phyloP scores from a whole-genome alignment of 2,113 vertebrate species.

The Pimephales promelas region DNA sequence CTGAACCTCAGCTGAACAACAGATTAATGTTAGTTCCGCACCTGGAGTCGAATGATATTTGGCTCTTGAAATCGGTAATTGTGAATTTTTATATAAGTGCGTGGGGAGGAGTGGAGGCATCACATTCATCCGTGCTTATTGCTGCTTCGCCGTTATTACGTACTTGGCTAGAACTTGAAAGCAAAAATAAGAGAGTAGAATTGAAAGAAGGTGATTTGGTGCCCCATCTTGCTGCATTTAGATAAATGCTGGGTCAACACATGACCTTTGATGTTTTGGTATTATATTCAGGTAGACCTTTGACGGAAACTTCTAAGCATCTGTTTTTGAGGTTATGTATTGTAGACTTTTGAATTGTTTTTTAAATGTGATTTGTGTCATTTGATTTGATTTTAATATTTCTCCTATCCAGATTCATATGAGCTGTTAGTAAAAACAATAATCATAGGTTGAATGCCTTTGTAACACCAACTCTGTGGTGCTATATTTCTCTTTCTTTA shows the following conservation, averaged over 20 bases:
- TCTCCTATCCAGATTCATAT: background rate
- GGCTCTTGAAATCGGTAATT: background rate
- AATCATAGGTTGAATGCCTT: background rate
- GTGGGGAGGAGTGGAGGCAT: conserved; percentile 17
- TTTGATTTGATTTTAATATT: background rate
- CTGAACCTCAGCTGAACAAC: background rate
- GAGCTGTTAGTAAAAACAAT: too few species aligned
- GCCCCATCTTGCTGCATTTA: background rate
- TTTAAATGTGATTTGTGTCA: background rate
- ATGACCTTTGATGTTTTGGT: background rate
- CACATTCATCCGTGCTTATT: conserved; percentile 32
- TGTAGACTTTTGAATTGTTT: background rate
- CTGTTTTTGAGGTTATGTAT: background rate
- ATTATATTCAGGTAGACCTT: background rate
- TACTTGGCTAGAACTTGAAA: conserved; percentile 10
- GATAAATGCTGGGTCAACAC: background rate
- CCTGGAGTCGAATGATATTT: background rate
- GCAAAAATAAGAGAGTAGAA: conserved; percentile 27
- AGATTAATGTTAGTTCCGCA: background rate
- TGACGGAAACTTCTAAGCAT: background rate
- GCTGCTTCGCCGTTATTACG: conserved; percentile 29
- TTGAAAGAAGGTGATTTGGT: conserved; percentile 33
- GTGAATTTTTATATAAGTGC: conserved; percentile 13
- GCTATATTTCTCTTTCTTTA: background rate
- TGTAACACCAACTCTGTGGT: background rate